phyloP scores from a whole-genome alignment of 2,888 invertebrate genomes.

The Teleiodes luculella region DNA sequence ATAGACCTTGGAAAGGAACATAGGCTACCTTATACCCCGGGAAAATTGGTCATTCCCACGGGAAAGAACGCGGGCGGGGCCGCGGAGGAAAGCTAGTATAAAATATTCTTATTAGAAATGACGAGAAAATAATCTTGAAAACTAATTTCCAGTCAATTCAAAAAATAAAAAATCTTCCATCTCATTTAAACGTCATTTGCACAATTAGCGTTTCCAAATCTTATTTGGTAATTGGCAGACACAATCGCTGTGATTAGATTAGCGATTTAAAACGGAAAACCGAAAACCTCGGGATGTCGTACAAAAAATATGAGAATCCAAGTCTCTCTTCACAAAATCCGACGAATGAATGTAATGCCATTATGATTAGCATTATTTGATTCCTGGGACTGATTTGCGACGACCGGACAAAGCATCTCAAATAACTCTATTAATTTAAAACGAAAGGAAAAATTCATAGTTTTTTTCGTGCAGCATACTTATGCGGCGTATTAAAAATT shows the following conservation, averaged over 20 bases:
- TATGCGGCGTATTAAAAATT: too few species aligned
- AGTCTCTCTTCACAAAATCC: slow-evolving; percentile 66
- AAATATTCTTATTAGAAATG: too few species aligned
- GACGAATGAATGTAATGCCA: slow-evolving; percentile 74
- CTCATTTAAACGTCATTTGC: slow-evolving; percentile 18
- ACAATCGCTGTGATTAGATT: slow-evolving; percentile 46
- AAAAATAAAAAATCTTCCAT: slow-evolving; percentile 6
- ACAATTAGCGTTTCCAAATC: slow-evolving; percentile 20
- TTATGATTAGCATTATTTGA: slow-evolving; percentile 77
- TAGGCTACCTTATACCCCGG: too few species aligned
- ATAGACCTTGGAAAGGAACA: too few species aligned
- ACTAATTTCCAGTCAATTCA: slow-evolving; percentile 4
- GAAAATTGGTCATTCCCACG: too few species aligned
- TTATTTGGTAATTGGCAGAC: slow-evolving; percentile 21
- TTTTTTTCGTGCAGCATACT: too few species aligned
- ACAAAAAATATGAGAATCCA: slow-evolving; percentile 57
- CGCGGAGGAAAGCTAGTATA: too few species aligned
- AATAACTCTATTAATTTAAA: too few species aligned
- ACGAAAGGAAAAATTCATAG: too few species aligned
- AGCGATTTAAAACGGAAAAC: slow-evolving; percentile 56
- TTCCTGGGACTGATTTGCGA: slow-evolving; percentile 13
- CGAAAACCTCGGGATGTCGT: slow-evolving; percentile 35
- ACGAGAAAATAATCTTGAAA: background rate
- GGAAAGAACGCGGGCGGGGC: too few species aligned
- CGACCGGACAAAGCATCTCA: background rate